phyloP scores from a whole-genome alignment of 2,113 vertebrate genomes.

The Ptyas mucosa region DNA sequence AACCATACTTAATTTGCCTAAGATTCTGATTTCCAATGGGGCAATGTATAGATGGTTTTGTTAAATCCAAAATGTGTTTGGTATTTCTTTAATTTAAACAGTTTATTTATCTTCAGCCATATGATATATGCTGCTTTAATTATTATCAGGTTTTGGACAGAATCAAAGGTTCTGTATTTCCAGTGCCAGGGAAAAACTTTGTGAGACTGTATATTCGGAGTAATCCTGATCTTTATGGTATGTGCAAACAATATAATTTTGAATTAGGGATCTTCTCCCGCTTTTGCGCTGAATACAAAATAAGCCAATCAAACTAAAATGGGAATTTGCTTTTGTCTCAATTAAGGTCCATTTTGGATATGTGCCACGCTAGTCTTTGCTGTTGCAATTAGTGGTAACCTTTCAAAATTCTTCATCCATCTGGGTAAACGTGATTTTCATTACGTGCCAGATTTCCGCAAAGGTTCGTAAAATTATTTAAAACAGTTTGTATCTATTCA shows the following conservation, averaged over 20 bases:
- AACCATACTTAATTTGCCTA: background rate
- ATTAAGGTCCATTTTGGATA: conserved; percentile 95
- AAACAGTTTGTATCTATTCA: background rate
- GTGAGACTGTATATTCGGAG: conserved; percentile 85
- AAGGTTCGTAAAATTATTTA: conserved; percentile 76
- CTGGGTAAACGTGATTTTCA: conserved; percentile 74
- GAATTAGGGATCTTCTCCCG: background rate
- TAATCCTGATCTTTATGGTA: conserved; percentile 96
- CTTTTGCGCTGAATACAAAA: background rate
- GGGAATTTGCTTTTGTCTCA: conserved; percentile 26
- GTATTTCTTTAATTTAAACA: background rate
- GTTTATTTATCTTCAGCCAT: background rate
- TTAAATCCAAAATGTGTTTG: background rate
- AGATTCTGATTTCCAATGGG: background rate
- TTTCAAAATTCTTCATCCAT: conserved; percentile 86
- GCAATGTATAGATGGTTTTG: background rate
- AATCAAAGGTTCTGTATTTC: conserved; percentile 90
- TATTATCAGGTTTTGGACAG: conserved; percentile 83
- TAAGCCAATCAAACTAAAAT: background rate
- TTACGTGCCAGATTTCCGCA: conserved; percentile 91
- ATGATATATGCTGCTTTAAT: background rate
- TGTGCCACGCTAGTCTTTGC: conserved; percentile 95
- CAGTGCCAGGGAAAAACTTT: conserved; percentile 92
- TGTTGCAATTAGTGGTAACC: conserved; percentile 92
- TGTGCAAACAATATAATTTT: conserved; percentile 37